Conservation (phyloP, 2,797 vertebrate species). For the Crax fasciolata region DNA sequence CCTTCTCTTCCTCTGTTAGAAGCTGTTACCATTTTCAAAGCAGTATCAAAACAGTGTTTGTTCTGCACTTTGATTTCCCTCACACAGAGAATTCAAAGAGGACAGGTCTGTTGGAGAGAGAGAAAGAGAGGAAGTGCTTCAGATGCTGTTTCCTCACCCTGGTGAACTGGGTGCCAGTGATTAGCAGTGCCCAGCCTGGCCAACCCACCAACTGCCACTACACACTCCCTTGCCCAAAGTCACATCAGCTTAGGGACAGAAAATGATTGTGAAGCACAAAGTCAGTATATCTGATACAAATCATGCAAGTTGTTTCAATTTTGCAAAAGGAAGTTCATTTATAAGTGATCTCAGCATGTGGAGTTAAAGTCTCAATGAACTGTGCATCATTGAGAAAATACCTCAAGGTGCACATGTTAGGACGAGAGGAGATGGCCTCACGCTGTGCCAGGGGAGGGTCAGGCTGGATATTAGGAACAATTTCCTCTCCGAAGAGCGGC, state of each 20-base stretch:
- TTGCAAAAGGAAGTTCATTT: conserved; percentile 29
- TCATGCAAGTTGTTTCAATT: background rate
- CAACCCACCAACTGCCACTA: conserved; percentile 7
- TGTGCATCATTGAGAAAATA: conserved; percentile 6
- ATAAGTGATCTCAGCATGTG: conserved; percentile 33
- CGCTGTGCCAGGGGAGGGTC: no score
- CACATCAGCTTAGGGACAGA: background rate
- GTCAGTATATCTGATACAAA: conserved; percentile 16
- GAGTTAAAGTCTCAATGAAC: background rate
- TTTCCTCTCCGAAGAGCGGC: no score
- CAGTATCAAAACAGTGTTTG: conserved; percentile 93
- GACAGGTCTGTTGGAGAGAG: conserved; percentile 88
- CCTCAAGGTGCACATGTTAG: conserved; percentile 27
- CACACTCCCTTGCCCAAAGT: background rate
- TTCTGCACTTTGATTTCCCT: conserved; percentile 93
- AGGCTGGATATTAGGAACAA: no score
- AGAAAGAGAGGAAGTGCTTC: conserved; percentile 86
- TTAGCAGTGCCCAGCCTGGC: conserved; percentile 81
- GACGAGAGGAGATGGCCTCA: no score
- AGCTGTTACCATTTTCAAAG: conserved; percentile 94
- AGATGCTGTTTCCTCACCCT: conserved; percentile 86
- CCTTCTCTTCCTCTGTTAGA: conserved; percentile 86
- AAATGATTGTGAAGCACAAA: background rate
- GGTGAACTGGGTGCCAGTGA: conserved; percentile 84
- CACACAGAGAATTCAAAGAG: conserved; percentile 91